Evolutionary conservation across 2,113 vertebrate species (phyloP), one percentile per base, ranked within the genome.

Genomic region (Leptocoma aspasia): DNA sequence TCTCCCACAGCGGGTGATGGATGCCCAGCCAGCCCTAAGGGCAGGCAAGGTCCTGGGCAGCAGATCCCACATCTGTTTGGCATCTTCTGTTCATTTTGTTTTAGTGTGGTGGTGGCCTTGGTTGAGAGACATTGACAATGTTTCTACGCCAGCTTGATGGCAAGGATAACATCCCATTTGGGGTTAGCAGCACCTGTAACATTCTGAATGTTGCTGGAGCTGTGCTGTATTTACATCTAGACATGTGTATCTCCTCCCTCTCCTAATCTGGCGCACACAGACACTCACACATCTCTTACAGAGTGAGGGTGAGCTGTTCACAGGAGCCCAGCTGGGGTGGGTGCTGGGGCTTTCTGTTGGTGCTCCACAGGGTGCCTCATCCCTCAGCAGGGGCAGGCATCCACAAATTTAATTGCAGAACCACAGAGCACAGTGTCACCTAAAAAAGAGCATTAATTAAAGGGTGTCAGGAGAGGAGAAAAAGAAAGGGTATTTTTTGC

Each of bases 371-470:
- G 97, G 96, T 71, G 96, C 94, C 96, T 94, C n/a, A 68, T 83
- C 8, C 15, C 94, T 3, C 30, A 1, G 92, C 95, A 95, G 95
- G 96, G 94, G 80, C 80, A 81, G 90, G 92, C 92, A 90, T 77
- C 91, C n/a, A 39, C 45, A 39, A 39, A 39, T 39, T 39, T 39
- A 39, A 39, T 39, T 39, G 39, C 39, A 39, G 39, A 39, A 87
- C 81, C 92, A 89, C 69, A 75, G 95, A 86, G 30, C 17, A 82
- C 68, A 47, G n/a, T 85, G 94, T 93, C 95, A 94, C 94, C 78
- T 37, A 65, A 85, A 95, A 71, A 71, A 65, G 68, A 84, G 59
- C 21, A 17, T 59, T 98, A 97, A 98, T 98, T 97, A 98, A 96
- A 97, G 96, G 96, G 89, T 98, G 97, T 96, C 97, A 97, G 65